These are phyloP conservation scores for Serinus canaria DNA, from an alignment of 2,113 vertebrate species.

Conservation along the genomic window DNA sequence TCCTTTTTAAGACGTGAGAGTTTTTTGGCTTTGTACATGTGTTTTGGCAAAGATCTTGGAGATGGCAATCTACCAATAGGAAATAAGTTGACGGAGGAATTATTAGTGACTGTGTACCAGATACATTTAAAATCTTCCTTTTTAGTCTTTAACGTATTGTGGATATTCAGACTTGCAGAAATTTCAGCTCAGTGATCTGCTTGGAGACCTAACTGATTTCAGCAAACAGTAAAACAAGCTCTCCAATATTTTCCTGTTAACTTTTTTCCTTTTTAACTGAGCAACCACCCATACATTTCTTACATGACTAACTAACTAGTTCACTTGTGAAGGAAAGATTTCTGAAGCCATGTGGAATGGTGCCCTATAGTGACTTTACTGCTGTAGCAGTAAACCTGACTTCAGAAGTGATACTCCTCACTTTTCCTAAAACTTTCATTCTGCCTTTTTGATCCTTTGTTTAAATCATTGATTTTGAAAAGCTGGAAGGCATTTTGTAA, in stretches of 20 bases:
- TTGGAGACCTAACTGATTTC: background rate
- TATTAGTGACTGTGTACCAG: background rate
- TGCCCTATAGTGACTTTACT: background rate
- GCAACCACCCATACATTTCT: background rate
- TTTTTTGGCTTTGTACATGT: background rate
- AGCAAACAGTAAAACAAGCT: background rate
- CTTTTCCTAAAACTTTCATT: background rate
- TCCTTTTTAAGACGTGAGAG: rapidly evolving
- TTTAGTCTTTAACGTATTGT: background rate
- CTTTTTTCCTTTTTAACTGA: background rate
- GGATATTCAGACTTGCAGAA: background rate
- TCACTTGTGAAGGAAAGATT: background rate
- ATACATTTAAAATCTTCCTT: background rate
- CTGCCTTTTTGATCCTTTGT: constrained; percentile 20
- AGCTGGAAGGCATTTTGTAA: background rate
- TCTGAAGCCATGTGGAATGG: background rate
- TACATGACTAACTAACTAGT: background rate
- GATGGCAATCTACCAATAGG: background rate
- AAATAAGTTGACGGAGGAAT: background rate
- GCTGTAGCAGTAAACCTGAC: background rate
- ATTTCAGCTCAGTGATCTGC: background rate
- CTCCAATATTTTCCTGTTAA: background rate
- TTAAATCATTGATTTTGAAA: constrained; percentile 12
- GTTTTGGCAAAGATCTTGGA: background rate
- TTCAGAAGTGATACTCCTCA: background rate